Evolutionary conservation across 2,113 vertebrate genomes (phyloP), one percentile per base, ranked within the genome.

Genomic region (Xerus inauris): DNA sequence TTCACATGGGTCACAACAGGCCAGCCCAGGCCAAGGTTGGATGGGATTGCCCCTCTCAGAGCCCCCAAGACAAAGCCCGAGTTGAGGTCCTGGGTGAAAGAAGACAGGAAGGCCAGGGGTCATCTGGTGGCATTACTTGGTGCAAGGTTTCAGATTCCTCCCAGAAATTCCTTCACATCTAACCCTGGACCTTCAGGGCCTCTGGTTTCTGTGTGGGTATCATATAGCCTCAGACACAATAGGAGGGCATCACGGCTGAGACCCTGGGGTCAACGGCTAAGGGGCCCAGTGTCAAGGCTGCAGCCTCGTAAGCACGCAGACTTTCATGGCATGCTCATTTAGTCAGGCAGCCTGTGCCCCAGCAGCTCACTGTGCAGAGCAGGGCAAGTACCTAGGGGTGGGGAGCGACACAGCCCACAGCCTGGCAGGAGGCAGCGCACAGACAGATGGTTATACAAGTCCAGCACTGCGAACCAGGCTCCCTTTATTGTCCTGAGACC

Each of bases 271-370:
- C 16, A 51, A 85, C 1, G 57, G 65, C 77, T 30, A 38, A 30
- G 19, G 20, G 89, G 20, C n/a, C 4, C 5, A 30, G 57, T 22
- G 1, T n/a, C 59, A 8, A 64, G 87, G 72, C 47, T 88, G 26
- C 65, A 42, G 84, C 59, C 9, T 59, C 22, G 12, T 0, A 4
- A 45, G 10, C 49, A 71, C 0, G 0, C 26, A 9, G 67, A 28
- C 1, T 24, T n/a, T 79, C 16, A 12, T 9, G 42, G 42, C 14
- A 3, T 0, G 0, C 71, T 22, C 72, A 10, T 16, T 24, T 5
- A 26, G 76, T 49, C 82, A 24, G 0, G 2, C 8, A 77, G 47
- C 65, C 9, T 57, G 6, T 20, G 75, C 9, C 30, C 14, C 62
- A 1, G 1, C 13, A 2, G 3, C 20, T 75, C n/a, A 1, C 49